A percentile compares a stretch with the other conserved stretches of the same genome.
phyloP scores from a whole-genome alignment of 1,140 invertebrate genomes.

The Chymomyza costata region DNA sequence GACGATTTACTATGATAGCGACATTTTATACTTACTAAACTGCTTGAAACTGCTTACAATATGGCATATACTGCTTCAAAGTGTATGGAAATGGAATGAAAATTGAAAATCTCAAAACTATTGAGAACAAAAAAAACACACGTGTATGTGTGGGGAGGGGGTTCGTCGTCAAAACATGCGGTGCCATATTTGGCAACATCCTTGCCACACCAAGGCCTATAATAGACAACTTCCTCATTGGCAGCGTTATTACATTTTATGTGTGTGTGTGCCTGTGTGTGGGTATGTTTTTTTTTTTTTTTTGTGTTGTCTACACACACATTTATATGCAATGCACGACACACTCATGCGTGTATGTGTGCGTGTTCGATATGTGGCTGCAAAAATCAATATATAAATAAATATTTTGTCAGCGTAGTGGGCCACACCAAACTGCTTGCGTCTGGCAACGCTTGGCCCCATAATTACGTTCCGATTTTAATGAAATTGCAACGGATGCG shows the following conservation, averaged over 20 bases:
- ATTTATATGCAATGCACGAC: slow-evolving; percentile 58
- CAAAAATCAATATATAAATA: slow-evolving; percentile 68
- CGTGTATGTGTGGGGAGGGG: not conserved
- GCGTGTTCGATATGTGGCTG: slow-evolving; percentile 6
- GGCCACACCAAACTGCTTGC: too few relatives aligned
- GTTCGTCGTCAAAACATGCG: too few relatives aligned
- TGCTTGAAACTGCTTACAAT: too few relatives aligned
- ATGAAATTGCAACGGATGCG: slow-evolving; percentile 8
- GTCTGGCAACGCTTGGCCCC: slow-evolving; percentile 2
- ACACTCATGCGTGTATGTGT: not conserved
- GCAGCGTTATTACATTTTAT: not conserved
- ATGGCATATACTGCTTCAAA: too few relatives aligned
- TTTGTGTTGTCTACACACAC: too few relatives aligned
- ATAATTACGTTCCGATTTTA: slow-evolving; percentile 8
- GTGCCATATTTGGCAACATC: slow-evolving; percentile 52
- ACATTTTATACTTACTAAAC: too few relatives aligned
- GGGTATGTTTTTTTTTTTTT: not conserved
- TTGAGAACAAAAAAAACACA: not conserved
- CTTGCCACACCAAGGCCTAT: slow-evolving; percentile 18
- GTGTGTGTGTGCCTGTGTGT: slow-evolving; percentile 27
- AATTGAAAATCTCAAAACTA: not conserved
- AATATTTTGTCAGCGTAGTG: too few relatives aligned
- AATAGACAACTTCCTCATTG: slow-evolving; percentile 1
- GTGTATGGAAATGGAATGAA: too few relatives aligned
- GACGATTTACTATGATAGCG: too few relatives aligned